Evolutionary conservation across 2,113 vertebrate genomes (phyloP), one percentile per base, ranked within the genome.

Genomic region (Xenopus tropicalis): DNA sequence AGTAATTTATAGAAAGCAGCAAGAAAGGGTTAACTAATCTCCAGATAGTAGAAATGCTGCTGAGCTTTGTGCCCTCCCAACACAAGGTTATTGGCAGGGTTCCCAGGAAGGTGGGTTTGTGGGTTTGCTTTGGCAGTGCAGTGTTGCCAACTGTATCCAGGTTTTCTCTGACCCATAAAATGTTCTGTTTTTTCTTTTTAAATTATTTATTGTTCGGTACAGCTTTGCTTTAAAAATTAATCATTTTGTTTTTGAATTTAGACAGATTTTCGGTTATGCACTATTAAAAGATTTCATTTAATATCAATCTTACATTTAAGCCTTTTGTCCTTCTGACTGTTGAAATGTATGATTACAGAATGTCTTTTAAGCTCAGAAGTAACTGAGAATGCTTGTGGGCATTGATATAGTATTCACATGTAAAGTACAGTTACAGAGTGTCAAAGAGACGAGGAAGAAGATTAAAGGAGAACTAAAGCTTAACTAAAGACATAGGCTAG

Each of bases 191-290:
- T 72, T 72, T 16, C 64, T 24, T 29, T 58, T 62, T 72, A 52
- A 72, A 72, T 72, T 44, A 72, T 72, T 72, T 62, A 72, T 58
- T 12, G 71, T 62, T 66, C 62, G 57, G 61, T 61, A 24, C 62
- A 11, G 62, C 62, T 72, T 72, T 66, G 62, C 71, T 66, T 72
- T 72, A 72, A 72, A 72, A 72, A 72, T 72, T 62, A 72, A 72
- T 72, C 57, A 51, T 65, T 57, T 72, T 25, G 51, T 57, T 37
- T 66, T 51, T 57, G 24, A 46, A 57, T 29, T 72, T 58, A 23
- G 20, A 11, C 57, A 12, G 37, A 56, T 65, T 65, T 72, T 72
- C 42, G 20, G 11, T 48, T 72, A 25, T 29, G 62, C 61, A 24
- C 59, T 72, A 44, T 64, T 72, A 54, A 72, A 72, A 64, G 64